Evolutionary conservation across 2,888 invertebrate genomes (phyloP), one percentile per base, ranked within the genome.

Genomic region (Hydropsyche betteni): DNA sequence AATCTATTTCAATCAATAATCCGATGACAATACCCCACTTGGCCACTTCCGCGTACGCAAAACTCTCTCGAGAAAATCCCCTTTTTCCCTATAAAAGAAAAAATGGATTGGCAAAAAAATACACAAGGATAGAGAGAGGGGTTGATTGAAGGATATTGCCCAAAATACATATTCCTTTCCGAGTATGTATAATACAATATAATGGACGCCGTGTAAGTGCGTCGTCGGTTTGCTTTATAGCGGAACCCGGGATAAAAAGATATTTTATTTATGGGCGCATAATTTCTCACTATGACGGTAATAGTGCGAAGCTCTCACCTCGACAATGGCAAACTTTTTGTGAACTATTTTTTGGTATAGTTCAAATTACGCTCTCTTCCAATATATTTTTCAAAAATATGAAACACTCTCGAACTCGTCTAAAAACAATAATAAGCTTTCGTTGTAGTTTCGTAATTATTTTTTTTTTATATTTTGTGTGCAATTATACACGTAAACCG

Each of bases 221-320:
- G 53, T 53, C 33, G 73, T 58, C 69, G 61, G 58, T 76, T 69
- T 74, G 50, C 69, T 73, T 73, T 68, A 72, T 75, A 44, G 36
- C 12, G 69, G 74, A 68, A 53, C 36, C 55, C 36, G 52, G 76
- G 74, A 76, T 74, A 74, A 74, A 75, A 74, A 74, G 76, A 76
- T 76, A 76, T 76, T 76, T 76, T 76, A 76, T 76, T 76, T 76
- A 76, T 70, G 68, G 74, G 58, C 74, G 36, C 74, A 74, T 76
- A 76, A 76, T 76, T 76, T 76, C 76, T 76, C 76, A 74, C 76
- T 74, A 76, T 64, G 24, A 52, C 64, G 58, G 44, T 61, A 76
- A 76, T 76, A 76, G 74, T 69, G 53, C 61, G 70, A 74, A 76
- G 74, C 76, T 74, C 74, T 76, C 61, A 70, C 74, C 71, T 76